Evolutionary conservation across 2,113 vertebrate species (phyloP).

Genomic region (Noctilio leporinus): DNA sequence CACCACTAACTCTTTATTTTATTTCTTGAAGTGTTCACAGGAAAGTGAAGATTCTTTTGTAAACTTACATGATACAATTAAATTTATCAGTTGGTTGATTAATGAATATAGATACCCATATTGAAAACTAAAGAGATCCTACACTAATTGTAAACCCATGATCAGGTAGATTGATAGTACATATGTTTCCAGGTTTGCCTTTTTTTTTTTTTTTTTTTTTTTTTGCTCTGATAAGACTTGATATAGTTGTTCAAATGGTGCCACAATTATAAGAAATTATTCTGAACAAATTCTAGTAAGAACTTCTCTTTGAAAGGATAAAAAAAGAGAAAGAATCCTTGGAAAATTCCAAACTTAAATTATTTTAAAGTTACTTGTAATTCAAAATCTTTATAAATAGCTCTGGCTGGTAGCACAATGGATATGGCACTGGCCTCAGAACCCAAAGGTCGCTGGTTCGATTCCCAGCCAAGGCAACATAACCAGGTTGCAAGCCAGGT

Average conservation of each 20-base stretch:
- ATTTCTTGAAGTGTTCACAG: not conserved
- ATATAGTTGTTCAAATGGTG: not conserved
- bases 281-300: not conserved
- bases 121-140: not conserved
- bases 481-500: too few species aligned
- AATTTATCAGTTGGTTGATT: not conserved
- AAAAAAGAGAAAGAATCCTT: not conserved
- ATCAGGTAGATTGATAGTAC: not conserved
- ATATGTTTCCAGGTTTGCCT: not conserved
- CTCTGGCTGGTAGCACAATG: too few species aligned
- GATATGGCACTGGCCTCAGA: too few species aligned
- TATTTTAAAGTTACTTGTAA: not conserved
- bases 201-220: conserved; percentile 18
- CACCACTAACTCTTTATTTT: not conserved
- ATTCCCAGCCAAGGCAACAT: too few species aligned
- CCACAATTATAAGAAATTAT: not conserved
- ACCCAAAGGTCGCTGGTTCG: too few species aligned
- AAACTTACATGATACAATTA: not conserved
- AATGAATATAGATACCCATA: not conserved
- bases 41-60: not conserved
- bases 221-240: not conserved
- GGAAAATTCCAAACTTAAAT: not conserved
- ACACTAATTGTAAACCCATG: not conserved
- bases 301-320: not conserved
- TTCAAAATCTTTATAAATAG: not conserved